Evolutionary conservation across 2,113 vertebrate species (phyloP).

Genomic region (Rhynchomys soricoides): DNA sequence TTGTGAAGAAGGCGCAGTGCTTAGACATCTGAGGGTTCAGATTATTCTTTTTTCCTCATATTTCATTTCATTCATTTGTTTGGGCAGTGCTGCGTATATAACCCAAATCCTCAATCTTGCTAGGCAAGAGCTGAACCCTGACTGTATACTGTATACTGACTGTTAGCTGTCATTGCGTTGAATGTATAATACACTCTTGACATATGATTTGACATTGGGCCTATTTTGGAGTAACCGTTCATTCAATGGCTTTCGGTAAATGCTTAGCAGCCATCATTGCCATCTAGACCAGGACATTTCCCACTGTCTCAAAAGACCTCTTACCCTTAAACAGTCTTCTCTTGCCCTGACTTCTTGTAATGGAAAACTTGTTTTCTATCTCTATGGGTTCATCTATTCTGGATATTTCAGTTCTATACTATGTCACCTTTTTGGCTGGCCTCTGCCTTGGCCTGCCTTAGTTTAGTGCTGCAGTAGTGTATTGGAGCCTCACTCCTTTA

Average conservation of each 20-base stretch:
- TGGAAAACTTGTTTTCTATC: neutral
- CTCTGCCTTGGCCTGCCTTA: neutral
- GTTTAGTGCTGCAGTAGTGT: accelerated
- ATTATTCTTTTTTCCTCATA: neutral
- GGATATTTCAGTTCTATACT: neutral
- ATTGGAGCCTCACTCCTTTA: neutral
- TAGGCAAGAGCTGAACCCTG: neutral
- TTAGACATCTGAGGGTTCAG: neutral
- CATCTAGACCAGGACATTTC: neutral
- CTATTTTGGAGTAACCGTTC: neutral
- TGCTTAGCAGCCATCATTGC: neutral
- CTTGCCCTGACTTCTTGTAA: neutral
- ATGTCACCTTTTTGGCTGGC: neutral
- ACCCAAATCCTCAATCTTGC: too few relatives aligned
- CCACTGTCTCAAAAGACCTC: neutral
- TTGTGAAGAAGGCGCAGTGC: accelerated
- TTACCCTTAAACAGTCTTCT: neutral
- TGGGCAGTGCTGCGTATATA: neutral
- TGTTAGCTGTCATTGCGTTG: neutral
- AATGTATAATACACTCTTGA: neutral
- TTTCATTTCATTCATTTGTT: neutral
- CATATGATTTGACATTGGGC: neutral
- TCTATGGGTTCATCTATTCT: neutral
- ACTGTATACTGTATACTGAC: neutral
- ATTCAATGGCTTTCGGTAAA: neutral